Conservation (phyloP, 1,140 invertebrate genomes). For the Triops cancriformis region DNA sequence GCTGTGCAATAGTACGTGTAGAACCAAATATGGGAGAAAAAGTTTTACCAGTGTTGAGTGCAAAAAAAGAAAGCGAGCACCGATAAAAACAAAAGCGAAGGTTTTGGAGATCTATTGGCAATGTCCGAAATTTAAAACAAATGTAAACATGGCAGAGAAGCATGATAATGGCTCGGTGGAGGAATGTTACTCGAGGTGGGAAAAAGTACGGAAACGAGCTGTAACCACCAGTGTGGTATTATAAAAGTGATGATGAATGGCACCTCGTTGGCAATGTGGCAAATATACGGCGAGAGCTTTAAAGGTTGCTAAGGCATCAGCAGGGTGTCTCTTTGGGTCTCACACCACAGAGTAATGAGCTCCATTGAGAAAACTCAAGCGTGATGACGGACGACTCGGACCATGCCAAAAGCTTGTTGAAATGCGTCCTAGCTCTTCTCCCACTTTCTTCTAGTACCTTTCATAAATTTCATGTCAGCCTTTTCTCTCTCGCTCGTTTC, state of each 20-base stretch:
- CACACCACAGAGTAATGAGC: slow-evolving; percentile 9
- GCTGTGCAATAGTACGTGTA: too few relatives aligned
- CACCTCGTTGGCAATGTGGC: slow-evolving; percentile 12
- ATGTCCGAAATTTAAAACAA: neutral
- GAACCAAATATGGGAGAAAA: too few relatives aligned
- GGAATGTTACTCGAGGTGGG: neutral
- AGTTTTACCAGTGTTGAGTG: too few relatives aligned
- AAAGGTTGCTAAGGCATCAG: slow-evolving; percentile 13
- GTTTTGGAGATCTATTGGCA: too few relatives aligned
- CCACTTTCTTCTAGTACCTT: neutral
- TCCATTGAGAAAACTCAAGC: slow-evolving; percentile 13
- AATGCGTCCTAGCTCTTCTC: neutral
- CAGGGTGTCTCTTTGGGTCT: slow-evolving; percentile 4
- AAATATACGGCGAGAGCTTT: slow-evolving; percentile 9
- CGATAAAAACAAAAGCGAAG: too few relatives aligned
- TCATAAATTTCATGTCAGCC: neutral
- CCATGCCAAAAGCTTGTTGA: slow-evolving; percentile 13
- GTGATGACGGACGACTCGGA: slow-evolving; percentile 12
- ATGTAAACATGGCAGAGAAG: neutral
- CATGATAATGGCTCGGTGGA: neutral
- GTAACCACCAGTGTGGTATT: neutral
- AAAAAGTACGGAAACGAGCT: neutral
- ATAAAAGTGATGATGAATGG: slow-evolving; percentile 11
- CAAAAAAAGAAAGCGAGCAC: too few relatives aligned
- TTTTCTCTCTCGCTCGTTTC: neutral